Conservation (phyloP, 2,113 vertebrate species). For the Boulengeromyrus knoepffleri region DNA sequence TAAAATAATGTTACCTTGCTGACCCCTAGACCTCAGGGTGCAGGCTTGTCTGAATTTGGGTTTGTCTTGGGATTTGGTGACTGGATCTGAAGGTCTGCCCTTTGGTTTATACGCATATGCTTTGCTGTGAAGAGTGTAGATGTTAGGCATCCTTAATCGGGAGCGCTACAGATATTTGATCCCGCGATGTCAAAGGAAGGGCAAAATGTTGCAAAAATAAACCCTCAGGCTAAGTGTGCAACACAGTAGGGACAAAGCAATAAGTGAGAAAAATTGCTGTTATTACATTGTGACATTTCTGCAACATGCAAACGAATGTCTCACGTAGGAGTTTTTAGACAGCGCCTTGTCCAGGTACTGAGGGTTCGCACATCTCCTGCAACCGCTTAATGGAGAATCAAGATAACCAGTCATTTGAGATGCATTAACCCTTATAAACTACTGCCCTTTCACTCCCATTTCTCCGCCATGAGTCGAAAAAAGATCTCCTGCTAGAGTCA, state of each 20-base stretch:
- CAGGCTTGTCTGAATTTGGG: constrained; percentile 25
- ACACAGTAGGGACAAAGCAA: not conserved
- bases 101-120: not conserved
- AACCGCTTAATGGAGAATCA: constrained; percentile 1
- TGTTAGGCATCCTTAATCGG: not conserved
- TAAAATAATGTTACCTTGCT: constrained; percentile 23
- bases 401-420: not conserved
- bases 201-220: not conserved
- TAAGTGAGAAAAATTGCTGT: not conserved
- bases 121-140: not conserved
- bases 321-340: not conserved
- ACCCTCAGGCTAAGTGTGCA: not conserved
- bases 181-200: not conserved
- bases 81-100: not conserved
- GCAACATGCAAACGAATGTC: not conserved
- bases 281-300: not conserved
- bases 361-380: not conserved
- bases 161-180: not conserved
- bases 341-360: not conserved
- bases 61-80: constrained; percentile 32
- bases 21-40: constrained; percentile 32
- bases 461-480: not conserved
- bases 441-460: not conserved
- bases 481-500: not conserved
- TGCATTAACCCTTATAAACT: not conserved